Evolutionary conservation across 2,797 vertebrate species (phyloP), one percentile per base, ranked within the genome.

Genomic region (Setipinna tenuifilis): DNA sequence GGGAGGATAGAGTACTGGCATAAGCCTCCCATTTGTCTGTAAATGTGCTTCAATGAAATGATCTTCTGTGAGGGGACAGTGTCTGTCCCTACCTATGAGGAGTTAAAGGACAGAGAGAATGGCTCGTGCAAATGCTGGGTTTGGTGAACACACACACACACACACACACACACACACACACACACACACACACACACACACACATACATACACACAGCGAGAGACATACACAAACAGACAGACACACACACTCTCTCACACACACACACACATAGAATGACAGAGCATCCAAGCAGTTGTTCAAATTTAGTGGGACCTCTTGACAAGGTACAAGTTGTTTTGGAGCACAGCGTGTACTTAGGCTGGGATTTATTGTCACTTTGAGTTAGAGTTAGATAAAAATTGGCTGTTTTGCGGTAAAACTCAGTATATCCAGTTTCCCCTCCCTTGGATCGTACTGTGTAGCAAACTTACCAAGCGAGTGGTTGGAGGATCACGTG

Each of bases 291-390:
- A 44, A 44, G 71, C 71, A 78, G 35, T 78, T 78, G 71, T 78
- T 78, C 71, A 78, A 78, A 78, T 78, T 78, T 78, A 78, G 41
- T 78, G 71, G 71, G 71, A 78, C 71, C 71, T 78, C 71, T 78
- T 78, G 71, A 78, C 71, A 78, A 78, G 71, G 31, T 44, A 78
- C 71, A 78, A 44, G 71, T 78, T 78, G 71, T 78, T 78, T 78
- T 78, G 71, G 71, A 78, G 71, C 35, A n/a, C 16, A 78, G 71
- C 71, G 31, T 41, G 71, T 78, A 78, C 35, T 78, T 78, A 78
- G 71, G 0, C 35, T 19, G 17, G 71, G 71, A 78, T 78, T 78
- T 78, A 78, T 78, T 78, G 71, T 21, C 71, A 78, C 71, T 41
- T 78, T 31, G 23, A 78, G 71, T 78, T 78, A 78, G 71, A 78